Conservation (phyloP, 2,113 vertebrate genomes). For the Austrofundulus limnaeus region DNA sequence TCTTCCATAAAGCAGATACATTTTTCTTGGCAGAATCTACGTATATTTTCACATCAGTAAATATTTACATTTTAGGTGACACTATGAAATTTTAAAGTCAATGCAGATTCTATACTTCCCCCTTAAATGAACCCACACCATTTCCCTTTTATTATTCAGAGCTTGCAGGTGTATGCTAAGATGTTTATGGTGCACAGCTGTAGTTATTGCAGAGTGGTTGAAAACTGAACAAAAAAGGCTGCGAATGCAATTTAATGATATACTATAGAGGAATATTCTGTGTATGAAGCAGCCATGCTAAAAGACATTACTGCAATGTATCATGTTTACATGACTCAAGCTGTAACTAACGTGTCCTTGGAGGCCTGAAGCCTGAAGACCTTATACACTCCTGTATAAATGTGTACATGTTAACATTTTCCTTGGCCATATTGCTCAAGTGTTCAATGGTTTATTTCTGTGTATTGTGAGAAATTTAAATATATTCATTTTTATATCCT, state of each 20-base stretch:
- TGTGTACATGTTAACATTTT: too few relatives aligned
- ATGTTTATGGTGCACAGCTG: conserved; percentile 1
- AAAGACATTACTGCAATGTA: not conserved
- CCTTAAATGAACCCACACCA: not conserved
- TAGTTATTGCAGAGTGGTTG: not conserved
- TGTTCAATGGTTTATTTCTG: not conserved
- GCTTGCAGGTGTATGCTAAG: not conserved
- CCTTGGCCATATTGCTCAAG: not conserved
- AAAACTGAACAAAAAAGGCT: not conserved
- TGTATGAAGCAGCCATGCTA: not conserved
- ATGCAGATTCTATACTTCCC: not conserved
- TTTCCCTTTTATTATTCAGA: not conserved
- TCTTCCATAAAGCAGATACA: not conserved
- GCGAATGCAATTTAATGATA: not conserved
- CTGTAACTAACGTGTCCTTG: not conserved
- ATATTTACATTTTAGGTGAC: not conserved
- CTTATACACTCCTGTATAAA: not conserved
- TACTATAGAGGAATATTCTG: not conserved
- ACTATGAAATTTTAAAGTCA: not conserved
- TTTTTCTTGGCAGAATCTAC: not conserved
- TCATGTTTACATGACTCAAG: not conserved
- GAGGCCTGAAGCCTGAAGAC: too few relatives aligned
- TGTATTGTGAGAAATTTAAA: too few relatives aligned
- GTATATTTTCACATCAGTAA: not conserved
- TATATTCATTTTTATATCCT: too few relatives aligned